Percentiles rank a stretch among this genome's conserved stretches.
Evolutionary conservation across 2,888 invertebrate genomes (phyloP).

Genomic region (Brenthis hecate): DNA sequence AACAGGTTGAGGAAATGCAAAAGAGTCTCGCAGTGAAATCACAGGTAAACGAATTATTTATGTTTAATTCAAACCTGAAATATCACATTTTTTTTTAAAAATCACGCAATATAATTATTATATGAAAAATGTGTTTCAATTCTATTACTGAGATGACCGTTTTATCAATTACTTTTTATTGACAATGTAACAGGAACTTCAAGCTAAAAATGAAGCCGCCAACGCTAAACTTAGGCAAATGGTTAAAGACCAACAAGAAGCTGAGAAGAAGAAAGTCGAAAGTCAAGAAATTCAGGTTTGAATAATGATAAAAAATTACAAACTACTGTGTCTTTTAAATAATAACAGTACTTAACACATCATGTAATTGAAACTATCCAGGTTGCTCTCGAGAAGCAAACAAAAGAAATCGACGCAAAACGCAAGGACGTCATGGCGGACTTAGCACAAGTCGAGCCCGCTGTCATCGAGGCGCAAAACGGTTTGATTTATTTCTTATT

Average conservation of each 20-base stretch:
- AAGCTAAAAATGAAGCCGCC: conserved; percentile 99
- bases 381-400: conserved; percentile 91
- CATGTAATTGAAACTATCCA: conserved; percentile 42
- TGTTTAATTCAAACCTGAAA: background rate
- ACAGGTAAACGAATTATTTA: conserved; percentile 74
- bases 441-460: conserved; percentile 98
- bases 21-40: conserved; percentile 98
- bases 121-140: too few species aligned
- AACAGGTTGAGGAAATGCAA: conserved; percentile 99
- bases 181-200: conserved; percentile 84
- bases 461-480: conserved; percentile 98
- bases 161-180: background rate
- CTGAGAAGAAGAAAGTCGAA: conserved; percentile 99
- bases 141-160: background rate
- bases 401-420: conserved; percentile 96
- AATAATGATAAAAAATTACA: conserved; percentile 9
- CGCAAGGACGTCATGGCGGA: conserved; percentile 97
- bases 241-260: conserved; percentile 99
- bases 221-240: conserved; percentile 99
- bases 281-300: conserved; percentile 95
- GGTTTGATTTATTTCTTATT: conserved; percentile 81
- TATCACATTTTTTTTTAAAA: too few species aligned
- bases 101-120: too few species aligned
- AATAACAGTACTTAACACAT: background rate
- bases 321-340: conserved; percentile 29